These are phyloP conservation scores for Phalacrocorax brasilianus DNA, from an alignment of 2,113 vertebrate species.

Conservation along the genomic window DNA sequence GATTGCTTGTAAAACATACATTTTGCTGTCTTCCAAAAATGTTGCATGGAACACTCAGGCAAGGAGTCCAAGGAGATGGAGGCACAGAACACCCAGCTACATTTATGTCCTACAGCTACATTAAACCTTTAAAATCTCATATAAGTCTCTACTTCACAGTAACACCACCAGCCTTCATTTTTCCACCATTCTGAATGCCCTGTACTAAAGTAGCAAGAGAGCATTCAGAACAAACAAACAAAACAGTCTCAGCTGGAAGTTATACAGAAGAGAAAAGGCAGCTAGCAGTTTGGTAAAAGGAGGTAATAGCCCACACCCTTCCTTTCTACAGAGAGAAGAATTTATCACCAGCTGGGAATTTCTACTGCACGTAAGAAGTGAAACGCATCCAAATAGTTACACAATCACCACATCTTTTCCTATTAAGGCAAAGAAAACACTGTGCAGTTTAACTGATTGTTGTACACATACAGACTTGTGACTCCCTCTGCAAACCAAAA, in stretches of 20 bases:
- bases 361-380: constrained; percentile 21
- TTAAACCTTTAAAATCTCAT: background rate
- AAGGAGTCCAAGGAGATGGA: background rate
- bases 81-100: background rate
- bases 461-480: constrained; percentile 4
- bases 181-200: background rate
- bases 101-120: background rate
- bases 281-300: constrained; percentile 31
- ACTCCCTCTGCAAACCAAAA: constrained; percentile 35
- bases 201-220: background rate
- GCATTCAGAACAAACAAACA: background rate
- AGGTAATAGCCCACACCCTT: constrained; percentile 46
- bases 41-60: background rate
- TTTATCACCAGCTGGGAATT: constrained; percentile 56
- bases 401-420: constrained; percentile 56
- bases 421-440: constrained; percentile 65
- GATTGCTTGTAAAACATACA: background rate
- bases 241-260: constrained; percentile 8
- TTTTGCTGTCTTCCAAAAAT: background rate
- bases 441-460: constrained; percentile 40
- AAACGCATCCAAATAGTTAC: constrained; percentile 45
- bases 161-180: background rate
- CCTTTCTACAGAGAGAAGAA: constrained; percentile 36
- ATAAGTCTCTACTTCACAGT: background rate
- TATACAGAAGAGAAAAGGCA: constrained; percentile 16